Evolutionary conservation across 2,888 invertebrate genomes (phyloP).

Genomic region (Drosophila formosana): DNA sequence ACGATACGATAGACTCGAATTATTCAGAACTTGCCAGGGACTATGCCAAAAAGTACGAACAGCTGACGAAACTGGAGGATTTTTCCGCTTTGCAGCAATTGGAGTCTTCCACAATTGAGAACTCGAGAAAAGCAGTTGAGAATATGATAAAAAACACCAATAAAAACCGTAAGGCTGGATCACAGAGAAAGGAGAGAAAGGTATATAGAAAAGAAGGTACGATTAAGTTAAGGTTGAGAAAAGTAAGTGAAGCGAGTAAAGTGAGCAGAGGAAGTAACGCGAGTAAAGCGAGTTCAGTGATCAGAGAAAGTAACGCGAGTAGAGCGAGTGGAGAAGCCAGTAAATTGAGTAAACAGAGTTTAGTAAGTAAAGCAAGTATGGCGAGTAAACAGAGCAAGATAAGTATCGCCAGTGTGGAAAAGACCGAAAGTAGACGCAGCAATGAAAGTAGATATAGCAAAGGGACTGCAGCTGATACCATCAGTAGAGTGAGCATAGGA

Average conservation of each 20-base stretch:
- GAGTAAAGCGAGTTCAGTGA: too few species aligned
- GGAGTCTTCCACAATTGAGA: not conserved
- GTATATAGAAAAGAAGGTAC: too few species aligned
- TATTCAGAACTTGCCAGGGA: too few species aligned
- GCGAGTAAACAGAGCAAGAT: too few species aligned
- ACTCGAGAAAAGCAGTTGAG: not conserved
- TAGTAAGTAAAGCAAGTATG: not conserved
- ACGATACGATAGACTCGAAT: too few species aligned
- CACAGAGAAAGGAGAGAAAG: not conserved
- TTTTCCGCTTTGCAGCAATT: not conserved
- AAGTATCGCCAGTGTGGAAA: too few species aligned
- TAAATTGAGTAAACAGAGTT: not conserved
- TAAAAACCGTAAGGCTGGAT: not conserved
- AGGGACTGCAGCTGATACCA: too few species aligned
- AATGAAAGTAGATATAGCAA: not conserved
- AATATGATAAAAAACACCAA: not conserved
- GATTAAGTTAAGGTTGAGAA: not conserved
- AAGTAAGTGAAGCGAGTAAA: not conserved
- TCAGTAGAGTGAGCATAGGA: not conserved
- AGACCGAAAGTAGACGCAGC: too few species aligned
- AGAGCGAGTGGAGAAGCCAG: not conserved
- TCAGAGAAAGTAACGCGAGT: not conserved
- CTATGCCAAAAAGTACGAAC: too few species aligned
- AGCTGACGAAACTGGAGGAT: not conserved
- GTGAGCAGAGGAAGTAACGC: not conserved